These are phyloP conservation scores for Calephelis perditalis DNA, from an alignment of 2,888 invertebrate species.

Conservation along the genomic window DNA sequence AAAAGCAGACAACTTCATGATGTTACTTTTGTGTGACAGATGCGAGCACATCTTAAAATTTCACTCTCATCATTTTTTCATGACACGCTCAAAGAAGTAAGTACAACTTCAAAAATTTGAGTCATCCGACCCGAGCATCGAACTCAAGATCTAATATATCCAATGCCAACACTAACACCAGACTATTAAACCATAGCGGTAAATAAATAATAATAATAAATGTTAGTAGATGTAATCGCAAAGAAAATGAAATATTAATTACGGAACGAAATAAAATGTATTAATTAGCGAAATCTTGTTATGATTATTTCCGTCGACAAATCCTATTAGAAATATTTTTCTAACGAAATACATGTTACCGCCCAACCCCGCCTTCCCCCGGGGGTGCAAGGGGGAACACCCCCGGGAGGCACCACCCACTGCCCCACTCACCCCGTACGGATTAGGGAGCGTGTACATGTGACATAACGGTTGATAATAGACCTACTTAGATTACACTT, in stretches of 20 bases:
- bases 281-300: slow-evolving; percentile 11
- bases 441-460: slow-evolving; percentile 33
- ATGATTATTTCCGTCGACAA: slow-evolving; percentile 3
- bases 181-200: no score
- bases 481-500: not conserved
- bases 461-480: slow-evolving; percentile 5
- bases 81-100: no score
- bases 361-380: not conserved
- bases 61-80: no score
- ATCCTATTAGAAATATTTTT: slow-evolving; percentile 10
- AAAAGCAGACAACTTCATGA: no score
- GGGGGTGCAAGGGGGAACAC: slow-evolving; percentile 17
- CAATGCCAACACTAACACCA: no score
- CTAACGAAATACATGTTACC: slow-evolving; percentile 8
- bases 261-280: slow-evolving; percentile 4
- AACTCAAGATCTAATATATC: no score
- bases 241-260: not conserved
- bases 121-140: no score
- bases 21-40: no score
- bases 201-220: no score
- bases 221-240: no score
- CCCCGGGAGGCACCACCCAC: slow-evolving; percentile 45
- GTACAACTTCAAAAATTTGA: no score
- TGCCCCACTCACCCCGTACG: slow-evolving; percentile 53
- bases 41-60: no score